Evolutionary conservation across 2,797 vertebrate genomes (phyloP), one percentile per base, ranked within the genome.

Genomic region (Spea hammondii): DNA sequence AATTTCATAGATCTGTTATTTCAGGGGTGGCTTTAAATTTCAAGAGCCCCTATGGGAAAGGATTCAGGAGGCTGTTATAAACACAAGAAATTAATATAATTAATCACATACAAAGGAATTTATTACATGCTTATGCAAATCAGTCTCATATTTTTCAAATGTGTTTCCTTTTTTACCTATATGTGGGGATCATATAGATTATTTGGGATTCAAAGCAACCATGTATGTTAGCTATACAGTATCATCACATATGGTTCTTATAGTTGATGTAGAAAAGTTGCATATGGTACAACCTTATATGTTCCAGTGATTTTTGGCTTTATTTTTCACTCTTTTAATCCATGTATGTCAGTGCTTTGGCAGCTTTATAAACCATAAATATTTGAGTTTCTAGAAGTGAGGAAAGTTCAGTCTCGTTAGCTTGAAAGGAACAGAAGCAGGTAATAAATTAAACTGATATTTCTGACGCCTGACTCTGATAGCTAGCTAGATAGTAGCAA

Each of bases 351-450:
- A 64, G n/a, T 9, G 45, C 49, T 17, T 79, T 74, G 65, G 72
- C 78, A 74, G 57, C 53, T 70, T n/a, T 65, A 60, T 74, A 13
- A 70, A 74, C 55, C 66, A 79, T 65, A 79, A 79, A 75, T 75
- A 75, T 79, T 79, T 79, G 48, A 79, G 66, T 75, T 75, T 70
- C 72, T 49, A 79, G 45, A 70, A 75, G 72, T 79, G 72, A 57
- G 70, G 60, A 17, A 45, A 70, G 57, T 75, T 68, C 72, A 74
- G 59, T 55, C 49, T 65, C 14, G 51, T 65, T 69, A 74, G 49
- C 44, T 9, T 44, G n/a, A 74, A 32, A 10, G 71, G 32, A 69
- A 79, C 78, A 64, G 78, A 64, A 64, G 78, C 53, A 32, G 46
- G 32, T 9, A 73, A 64, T 48, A 55, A 73, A 60, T 51, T 68